Percentiles rank a stretch among this genome's conserved stretches.
These are phyloP conservation scores for Caenorhabditis parvicauda DNA, from an alignment of 2,888 invertebrate genomes.

Conservation along the genomic window DNA sequence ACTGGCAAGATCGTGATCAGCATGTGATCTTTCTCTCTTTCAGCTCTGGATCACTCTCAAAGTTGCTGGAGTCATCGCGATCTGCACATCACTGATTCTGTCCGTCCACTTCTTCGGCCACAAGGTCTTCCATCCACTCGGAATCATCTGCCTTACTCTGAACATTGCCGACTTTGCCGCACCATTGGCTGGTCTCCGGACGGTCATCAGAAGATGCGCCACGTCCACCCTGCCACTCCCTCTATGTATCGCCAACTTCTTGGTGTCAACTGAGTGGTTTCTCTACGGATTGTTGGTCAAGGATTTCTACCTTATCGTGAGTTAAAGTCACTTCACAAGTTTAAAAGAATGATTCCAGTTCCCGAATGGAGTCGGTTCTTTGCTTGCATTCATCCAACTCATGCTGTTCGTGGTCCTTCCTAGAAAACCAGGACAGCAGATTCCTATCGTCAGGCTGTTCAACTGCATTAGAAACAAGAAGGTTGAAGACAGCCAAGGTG, in stretches of 20 bases:
- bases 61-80: slow-evolving; percentile 43
- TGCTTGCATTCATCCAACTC: slow-evolving; percentile 75
- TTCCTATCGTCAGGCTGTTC: slow-evolving; percentile 51
- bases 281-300: slow-evolving; percentile 77
- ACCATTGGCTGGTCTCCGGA: slow-evolving; percentile 76
- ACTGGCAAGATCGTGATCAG: background rate
- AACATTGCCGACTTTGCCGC: slow-evolving; percentile 81
- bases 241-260: slow-evolving; percentile 78
- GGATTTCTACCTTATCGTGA: slow-evolving; percentile 77
- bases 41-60: slow-evolving; percentile 59
- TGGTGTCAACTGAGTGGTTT: slow-evolving; percentile 82
- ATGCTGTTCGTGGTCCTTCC: slow-evolving; percentile 77
- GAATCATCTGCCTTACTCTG: slow-evolving; percentile 71
- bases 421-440: slow-evolving; percentile 57
- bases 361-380: slow-evolving; percentile 78
- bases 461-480: slow-evolving; percentile 27
- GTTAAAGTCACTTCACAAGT: slow-evolving; percentile 20
- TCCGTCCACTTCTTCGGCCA: slow-evolving; percentile 54
- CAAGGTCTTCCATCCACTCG: slow-evolving; percentile 67
- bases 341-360: slow-evolving; percentile 68
- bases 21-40: slow-evolving; percentile 3
- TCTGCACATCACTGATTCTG: slow-evolving; percentile 43
- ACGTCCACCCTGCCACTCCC: slow-evolving; percentile 86
- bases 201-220: slow-evolving; percentile 78
- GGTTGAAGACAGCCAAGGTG: slow-evolving; percentile 34